Evolutionary conservation across 1,140 invertebrate species (phyloP), one percentile per base, ranked within the genome.

Genomic region (Thaumatotibia leucotreta): DNA sequence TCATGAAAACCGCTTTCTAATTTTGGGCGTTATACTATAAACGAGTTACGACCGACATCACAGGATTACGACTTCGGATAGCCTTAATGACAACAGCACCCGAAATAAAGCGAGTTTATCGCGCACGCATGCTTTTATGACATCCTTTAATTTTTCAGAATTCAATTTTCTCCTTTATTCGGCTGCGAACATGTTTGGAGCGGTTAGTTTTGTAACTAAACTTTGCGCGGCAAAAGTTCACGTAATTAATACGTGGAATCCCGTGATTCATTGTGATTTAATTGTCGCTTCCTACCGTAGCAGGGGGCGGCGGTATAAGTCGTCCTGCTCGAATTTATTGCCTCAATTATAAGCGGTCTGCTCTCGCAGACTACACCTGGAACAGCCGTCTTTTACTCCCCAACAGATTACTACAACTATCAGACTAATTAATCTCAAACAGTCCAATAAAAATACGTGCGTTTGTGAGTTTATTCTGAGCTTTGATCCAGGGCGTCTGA

Each of bases 321-420:
- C 79, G 75, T 73, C 75, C 74, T 73, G 70, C 64, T 31, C 27
- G 79, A 81, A 89, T 89, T 89, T 89, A 89, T 89, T 82, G 69
- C 77, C 63, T 76, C 83, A 86, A 88, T 88, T 88, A 88, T 83
- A 86, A 79, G 79, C 81, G 79, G 75, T 82, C 76, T 74, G 76
- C 71, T 72, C 27, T 35, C 70, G 64, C 70, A 62, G 70, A 63
- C 58, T 65, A 80, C 83, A 86, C 85, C 85, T 86, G 82, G 75
- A 77, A 69, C 69, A 66, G 65, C 72, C 73, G 72, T 75, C 77
- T 83, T 58, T 81, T 75, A 71, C 70, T 58, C 63, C 69, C 80
- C 79, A 79, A 74, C 70, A 70, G 76, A 81, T 83, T 79, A 83
- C 73, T 17, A 72, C 72, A 70, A 73, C 74, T 70, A 58, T 58